A percentile compares a stretch with the other conserved stretches of the same genome.
These are phyloP conservation scores for Brenthis hecate DNA, from an alignment of 2,888 invertebrate species.

Conservation along the genomic window DNA sequence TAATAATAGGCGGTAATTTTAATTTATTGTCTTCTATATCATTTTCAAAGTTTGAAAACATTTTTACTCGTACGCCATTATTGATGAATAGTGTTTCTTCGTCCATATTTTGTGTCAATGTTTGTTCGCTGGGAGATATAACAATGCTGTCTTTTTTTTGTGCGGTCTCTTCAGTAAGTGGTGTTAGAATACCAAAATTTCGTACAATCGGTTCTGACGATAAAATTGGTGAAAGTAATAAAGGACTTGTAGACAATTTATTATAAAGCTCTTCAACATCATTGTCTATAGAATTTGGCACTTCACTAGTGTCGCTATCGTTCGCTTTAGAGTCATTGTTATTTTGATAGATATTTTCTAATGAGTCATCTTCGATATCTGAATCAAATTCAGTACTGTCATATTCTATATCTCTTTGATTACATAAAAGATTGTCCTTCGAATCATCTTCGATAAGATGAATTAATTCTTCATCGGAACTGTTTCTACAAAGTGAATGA, in stretches of 20 bases:
- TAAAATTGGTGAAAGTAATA: slow-evolving; percentile 12
- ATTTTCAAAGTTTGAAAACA: slow-evolving; percentile 46
- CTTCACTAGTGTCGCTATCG: slow-evolving; percentile 51
- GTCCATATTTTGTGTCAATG: slow-evolving; percentile 34
- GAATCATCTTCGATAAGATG: slow-evolving; percentile 49
- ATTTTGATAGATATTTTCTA: slow-evolving; percentile 47
- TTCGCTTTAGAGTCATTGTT: slow-evolving; percentile 37
- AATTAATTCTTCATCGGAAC: slow-evolving; percentile 35
- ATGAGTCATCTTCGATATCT: slow-evolving; percentile 69
- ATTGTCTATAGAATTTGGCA: slow-evolving; percentile 58
- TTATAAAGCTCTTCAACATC: slow-evolving; percentile 65
- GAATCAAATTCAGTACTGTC: slow-evolving; percentile 49
- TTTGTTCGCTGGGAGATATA: slow-evolving; percentile 47
- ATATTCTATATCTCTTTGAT: slow-evolving; percentile 48
- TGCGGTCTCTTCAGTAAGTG: slow-evolving; percentile 69
- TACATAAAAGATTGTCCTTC: slow-evolving; percentile 43
- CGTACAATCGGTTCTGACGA: slow-evolving; percentile 45
- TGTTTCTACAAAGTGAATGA: slow-evolving; percentile 10
- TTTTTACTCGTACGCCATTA: slow-evolving; percentile 55
- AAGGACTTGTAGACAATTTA: slow-evolving; percentile 48
- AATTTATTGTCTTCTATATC: slow-evolving; percentile 45
- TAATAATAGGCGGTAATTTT: slow-evolving; percentile 65
- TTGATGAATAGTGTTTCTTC: slow-evolving; percentile 54
- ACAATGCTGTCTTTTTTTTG: slow-evolving; percentile 58
- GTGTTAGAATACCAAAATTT: slow-evolving; percentile 56